Evolutionary conservation across 2,888 invertebrate genomes (phyloP).

Genomic region (Agriopis marginaria): DNA sequence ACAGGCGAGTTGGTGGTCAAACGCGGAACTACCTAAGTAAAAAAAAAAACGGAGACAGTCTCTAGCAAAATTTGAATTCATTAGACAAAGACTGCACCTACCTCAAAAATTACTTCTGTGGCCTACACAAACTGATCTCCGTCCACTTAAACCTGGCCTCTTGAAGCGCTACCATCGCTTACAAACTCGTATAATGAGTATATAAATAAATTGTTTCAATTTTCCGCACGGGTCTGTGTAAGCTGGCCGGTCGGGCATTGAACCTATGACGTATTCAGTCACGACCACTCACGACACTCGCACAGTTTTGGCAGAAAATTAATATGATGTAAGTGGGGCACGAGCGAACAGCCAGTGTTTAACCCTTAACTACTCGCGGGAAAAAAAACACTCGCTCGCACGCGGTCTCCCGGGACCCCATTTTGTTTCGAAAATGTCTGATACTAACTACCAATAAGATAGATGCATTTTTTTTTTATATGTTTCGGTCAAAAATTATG

Average conservation of each 20-base stretch:
- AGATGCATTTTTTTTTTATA: no score
- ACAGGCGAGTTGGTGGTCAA: no score
- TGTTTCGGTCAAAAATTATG: no score
- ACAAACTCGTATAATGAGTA: neutral
- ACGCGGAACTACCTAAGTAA: no score
- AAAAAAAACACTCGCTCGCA: no score
- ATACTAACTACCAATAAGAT: no score
- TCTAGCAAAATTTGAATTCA: neutral
- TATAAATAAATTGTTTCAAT: neutral
- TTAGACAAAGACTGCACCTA: constrained; percentile 5
- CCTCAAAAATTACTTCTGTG: constrained; percentile 13
- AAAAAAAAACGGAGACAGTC: no score
- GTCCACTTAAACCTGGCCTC: neutral
- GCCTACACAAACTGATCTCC: neutral
- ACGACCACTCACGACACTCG: neutral
- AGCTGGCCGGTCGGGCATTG: constrained; percentile 8
- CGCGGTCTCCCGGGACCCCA: no score
- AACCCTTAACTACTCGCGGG: neutral
- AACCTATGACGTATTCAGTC: constrained; percentile 6
- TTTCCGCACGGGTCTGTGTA: neutral
- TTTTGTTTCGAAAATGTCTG: no score
- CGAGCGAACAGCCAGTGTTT: neutral
- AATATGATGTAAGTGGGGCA: constrained; percentile 1
- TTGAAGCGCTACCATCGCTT: neutral
- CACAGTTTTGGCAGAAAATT: constrained; percentile 3